Conservation (phyloP, 2,888 invertebrate species). For the Mesochorus sp. region DNA sequence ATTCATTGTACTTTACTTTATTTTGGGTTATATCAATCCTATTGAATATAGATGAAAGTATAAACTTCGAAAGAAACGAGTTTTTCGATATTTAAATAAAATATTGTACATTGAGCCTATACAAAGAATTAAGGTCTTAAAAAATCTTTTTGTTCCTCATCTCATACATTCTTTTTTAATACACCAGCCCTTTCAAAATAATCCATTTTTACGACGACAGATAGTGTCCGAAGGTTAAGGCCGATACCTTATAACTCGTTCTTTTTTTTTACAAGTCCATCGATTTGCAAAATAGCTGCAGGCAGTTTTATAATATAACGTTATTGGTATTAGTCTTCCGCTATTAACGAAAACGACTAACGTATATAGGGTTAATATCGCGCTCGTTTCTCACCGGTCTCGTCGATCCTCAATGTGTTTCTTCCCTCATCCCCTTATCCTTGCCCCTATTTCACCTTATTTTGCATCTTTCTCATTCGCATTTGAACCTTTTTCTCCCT, state of each 20-base stretch:
- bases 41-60: too few species aligned
- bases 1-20: too few species aligned
- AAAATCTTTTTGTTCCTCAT: too few species aligned
- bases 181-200: neutral
- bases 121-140: too few species aligned
- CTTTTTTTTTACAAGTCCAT: neutral
- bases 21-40: too few species aligned
- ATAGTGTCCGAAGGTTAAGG: neutral
- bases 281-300: slow-evolving; percentile 5
- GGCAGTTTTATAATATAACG: slow-evolving; percentile 38
- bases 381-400: slow-evolving; percentile 49
- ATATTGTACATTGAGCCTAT: too few species aligned
- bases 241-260: neutral
- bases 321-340: slow-evolving; percentile 48
- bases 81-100: too few species aligned
- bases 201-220: slow-evolving; percentile 9
- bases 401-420: slow-evolving; percentile 37
- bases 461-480: slow-evolving; percentile 43
- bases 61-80: too few species aligned
- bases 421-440: slow-evolving; percentile 13
- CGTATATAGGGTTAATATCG: slow-evolving; percentile 35
- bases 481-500: slow-evolving; percentile 45
- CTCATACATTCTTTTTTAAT: too few species aligned
- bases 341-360: slow-evolving; percentile 42
- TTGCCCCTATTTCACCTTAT: neutral